Conservation (phyloP, 2,888 invertebrate species). For the Chironomus tentans region DNA sequence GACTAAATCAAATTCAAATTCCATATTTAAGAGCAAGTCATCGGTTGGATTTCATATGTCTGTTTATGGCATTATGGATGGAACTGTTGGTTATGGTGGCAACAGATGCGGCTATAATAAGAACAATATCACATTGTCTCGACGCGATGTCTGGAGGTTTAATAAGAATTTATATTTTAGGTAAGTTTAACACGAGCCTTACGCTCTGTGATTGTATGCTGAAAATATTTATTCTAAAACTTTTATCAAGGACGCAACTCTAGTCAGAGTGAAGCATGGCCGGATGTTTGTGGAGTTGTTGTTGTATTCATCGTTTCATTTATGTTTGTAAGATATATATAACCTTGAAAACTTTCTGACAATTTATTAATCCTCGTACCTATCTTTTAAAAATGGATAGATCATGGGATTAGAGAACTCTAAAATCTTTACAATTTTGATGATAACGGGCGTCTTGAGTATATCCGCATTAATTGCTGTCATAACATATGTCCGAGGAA, state of each 20-base stretch:
- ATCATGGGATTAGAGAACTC: conserved; percentile 49
- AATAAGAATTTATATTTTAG: conserved; percentile 47
- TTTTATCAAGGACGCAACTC: conserved; percentile 39
- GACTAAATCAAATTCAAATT: conserved; percentile 39
- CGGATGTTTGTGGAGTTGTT: conserved; percentile 49
- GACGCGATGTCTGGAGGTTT: conserved; percentile 49
- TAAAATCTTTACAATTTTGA: conserved; percentile 39
- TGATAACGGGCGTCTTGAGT: conserved; percentile 40
- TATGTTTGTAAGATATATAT: conserved; percentile 38
- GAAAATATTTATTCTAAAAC: not conserved
- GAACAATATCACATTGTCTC: conserved; percentile 48
- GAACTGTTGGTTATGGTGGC: conserved; percentile 46
- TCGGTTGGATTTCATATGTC: conserved; percentile 41
- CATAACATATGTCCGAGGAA: conserved; percentile 37
- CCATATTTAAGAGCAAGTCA: conserved; percentile 42
- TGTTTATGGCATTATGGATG: conserved; percentile 47
- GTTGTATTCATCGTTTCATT: conserved; percentile 47
- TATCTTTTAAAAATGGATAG: not conserved
- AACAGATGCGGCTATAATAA: conserved; percentile 46
- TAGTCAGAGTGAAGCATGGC: conserved; percentile 46
- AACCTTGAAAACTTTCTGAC: not conserved
- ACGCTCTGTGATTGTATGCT: no score
- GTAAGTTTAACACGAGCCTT: conserved; percentile 31
- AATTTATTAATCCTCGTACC: not conserved
- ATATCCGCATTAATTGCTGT: conserved; percentile 39